Percentiles rank a stretch among this genome's conserved stretches.
These are phyloP conservation scores for Peribatodes rhomboidaria DNA, from an alignment of 2,888 invertebrate species.

Conservation along the genomic window DNA sequence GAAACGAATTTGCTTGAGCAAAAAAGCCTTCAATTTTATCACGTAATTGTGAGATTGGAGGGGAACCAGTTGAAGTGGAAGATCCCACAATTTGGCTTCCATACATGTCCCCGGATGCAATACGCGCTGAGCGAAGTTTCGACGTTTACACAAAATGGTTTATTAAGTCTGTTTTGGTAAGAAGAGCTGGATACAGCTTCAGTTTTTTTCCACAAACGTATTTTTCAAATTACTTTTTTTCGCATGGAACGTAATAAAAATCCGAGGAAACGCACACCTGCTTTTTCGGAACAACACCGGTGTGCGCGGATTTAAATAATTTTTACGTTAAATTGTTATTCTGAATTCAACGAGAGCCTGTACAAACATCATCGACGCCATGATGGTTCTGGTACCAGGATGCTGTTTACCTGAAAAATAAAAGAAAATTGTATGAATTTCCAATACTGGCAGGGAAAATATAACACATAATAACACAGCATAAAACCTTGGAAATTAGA, in stretches of 20 bases:
- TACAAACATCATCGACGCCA: constrained; percentile 36
- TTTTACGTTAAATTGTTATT: constrained; percentile 30
- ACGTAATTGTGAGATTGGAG: constrained; percentile 67
- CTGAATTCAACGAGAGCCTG: constrained; percentile 31
- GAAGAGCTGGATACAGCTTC: neutral
- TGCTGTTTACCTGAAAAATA: constrained; percentile 51
- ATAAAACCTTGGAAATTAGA: neutral
- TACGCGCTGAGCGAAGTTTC: neutral
- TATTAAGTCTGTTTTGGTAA: neutral
- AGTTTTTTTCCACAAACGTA: constrained; percentile 1
- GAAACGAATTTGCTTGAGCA: constrained; percentile 68
- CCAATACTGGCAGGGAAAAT: constrained; percentile 15
- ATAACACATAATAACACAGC: neutral
- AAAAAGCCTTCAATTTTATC: constrained; percentile 72
- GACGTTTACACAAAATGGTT: neutral
- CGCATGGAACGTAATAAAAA: constrained; percentile 9
- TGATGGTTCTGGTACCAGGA: constrained; percentile 5
- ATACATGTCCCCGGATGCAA: constrained; percentile 36
- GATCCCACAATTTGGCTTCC: constrained; percentile 43
- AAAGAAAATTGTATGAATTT: constrained; percentile 39
- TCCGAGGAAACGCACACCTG: constrained; percentile 24
- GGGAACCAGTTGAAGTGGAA: constrained; percentile 45
- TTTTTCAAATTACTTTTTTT: constrained; percentile 5
- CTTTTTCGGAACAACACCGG: constrained; percentile 24
- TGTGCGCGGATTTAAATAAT: constrained; percentile 17